Percentiles rank a stretch among this genome's conserved stretches.
phyloP scores from a whole-genome alignment of 2,888 invertebrate genomes.

The Acleris emargana region DNA sequence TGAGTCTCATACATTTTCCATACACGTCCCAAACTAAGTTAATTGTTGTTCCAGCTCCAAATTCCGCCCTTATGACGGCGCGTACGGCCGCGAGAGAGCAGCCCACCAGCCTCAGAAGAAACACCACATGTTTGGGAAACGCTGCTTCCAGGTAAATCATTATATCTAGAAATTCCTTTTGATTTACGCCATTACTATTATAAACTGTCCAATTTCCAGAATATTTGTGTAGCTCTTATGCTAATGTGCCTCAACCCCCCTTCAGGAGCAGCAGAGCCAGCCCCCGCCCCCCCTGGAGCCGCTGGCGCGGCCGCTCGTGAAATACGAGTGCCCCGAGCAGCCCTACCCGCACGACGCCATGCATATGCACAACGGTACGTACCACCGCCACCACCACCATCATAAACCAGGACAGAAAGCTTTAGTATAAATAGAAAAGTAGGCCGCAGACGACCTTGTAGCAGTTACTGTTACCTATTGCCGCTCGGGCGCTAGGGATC shows the following conservation, averaged over 20 bases:
- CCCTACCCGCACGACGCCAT: slow-evolving; percentile 68
- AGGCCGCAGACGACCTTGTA: too few species aligned
- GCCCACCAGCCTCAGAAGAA: slow-evolving; percentile 88
- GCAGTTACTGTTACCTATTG: too few species aligned
- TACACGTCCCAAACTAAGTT: slow-evolving; percentile 1
- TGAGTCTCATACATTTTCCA: not conserved
- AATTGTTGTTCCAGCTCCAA: slow-evolving; percentile 72
- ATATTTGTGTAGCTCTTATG: too few species aligned
- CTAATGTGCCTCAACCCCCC: not conserved
- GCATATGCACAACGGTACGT: slow-evolving; percentile 70
- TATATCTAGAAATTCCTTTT: not conserved
- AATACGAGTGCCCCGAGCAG: slow-evolving; percentile 77
- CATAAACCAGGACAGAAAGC: too few species aligned
- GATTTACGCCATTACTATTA: too few species aligned
- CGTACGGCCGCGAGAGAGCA: slow-evolving; percentile 74
- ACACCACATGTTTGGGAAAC: slow-evolving; percentile 95
- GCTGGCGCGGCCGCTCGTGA: slow-evolving; percentile 62
- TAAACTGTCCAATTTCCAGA: too few species aligned
- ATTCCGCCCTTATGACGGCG: slow-evolving; percentile 86
- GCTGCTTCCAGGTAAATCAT: slow-evolving; percentile 87
- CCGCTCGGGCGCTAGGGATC: too few species aligned
- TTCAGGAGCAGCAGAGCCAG: slow-evolving; percentile 62
- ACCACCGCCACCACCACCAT: too few species aligned
- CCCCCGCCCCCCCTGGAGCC: slow-evolving; percentile 56
- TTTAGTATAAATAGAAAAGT: too few species aligned